phyloP scores from a whole-genome alignment of 2,113 vertebrate genomes.

The Scopus umbretta region DNA sequence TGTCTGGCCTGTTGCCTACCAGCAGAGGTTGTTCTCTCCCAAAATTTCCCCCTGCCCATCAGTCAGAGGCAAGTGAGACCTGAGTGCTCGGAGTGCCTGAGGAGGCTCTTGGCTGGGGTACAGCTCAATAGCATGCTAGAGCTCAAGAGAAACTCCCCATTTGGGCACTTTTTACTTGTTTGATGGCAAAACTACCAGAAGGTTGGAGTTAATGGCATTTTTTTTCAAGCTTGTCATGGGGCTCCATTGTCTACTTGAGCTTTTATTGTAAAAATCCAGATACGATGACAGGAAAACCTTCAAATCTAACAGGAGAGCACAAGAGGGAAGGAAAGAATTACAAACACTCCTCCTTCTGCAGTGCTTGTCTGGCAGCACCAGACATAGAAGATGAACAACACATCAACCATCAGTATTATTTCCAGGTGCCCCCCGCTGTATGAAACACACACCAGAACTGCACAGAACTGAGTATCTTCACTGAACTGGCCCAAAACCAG shows the following conservation, averaged over 20 bases:
- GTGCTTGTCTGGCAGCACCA: neutral
- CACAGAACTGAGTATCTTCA: neutral
- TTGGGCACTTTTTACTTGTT: neutral
- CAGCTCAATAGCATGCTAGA: neutral
- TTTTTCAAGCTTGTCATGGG: neutral
- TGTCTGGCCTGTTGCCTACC: neutral
- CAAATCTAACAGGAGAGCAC: neutral
- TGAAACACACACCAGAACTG: neutral
- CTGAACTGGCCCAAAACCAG: neutral
- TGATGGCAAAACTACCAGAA: neutral
- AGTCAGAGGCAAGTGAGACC: neutral
- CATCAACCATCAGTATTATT: neutral
- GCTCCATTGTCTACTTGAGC: neutral
- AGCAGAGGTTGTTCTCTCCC: neutral
- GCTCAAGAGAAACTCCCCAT: neutral
- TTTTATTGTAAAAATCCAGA: neutral
- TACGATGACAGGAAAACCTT: neutral
- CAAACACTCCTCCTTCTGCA: neutral
- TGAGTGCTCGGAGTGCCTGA: rapidly evolving
- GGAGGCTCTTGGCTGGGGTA: neutral
- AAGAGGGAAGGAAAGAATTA: neutral
- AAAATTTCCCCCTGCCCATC: neutral
- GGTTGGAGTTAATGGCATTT: neutral
- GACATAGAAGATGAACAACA: neutral
- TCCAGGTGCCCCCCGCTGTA: neutral